Evolutionary conservation across 1,140 invertebrate genomes (phyloP).

Genomic region (Artemia franciscana): DNA sequence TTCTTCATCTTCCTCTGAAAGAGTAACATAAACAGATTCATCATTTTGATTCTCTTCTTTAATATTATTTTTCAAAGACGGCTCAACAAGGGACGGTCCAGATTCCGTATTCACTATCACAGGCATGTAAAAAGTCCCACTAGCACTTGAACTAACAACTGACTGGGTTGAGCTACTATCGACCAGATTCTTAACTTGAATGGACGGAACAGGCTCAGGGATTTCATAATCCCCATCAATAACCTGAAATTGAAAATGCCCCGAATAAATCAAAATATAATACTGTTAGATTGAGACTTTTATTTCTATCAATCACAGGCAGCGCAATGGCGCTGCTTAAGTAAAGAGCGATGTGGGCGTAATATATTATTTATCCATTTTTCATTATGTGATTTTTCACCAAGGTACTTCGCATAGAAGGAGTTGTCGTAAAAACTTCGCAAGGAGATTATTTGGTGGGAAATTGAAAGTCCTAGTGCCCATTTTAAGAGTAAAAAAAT

Average conservation of each 20-base stretch:
- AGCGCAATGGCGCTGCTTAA: too few relatives aligned
- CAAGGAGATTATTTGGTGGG: too few relatives aligned
- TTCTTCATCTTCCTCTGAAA: not conserved
- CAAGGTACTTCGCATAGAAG: too few relatives aligned
- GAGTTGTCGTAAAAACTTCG: too few relatives aligned
- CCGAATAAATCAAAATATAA: too few relatives aligned
- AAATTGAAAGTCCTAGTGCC: too few relatives aligned
- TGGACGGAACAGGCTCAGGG: not conserved
- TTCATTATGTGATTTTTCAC: too few relatives aligned
- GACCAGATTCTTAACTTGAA: not conserved
- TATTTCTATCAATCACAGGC: too few relatives aligned
- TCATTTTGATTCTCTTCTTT: not conserved
- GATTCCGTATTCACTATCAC: not conserved
- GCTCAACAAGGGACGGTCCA: not conserved
- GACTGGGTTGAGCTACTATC: not conserved
- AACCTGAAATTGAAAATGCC: not conserved
- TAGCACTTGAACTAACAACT: not conserved
- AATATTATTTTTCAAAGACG: not conserved
- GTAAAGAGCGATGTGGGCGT: too few relatives aligned
- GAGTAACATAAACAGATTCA: not conserved
- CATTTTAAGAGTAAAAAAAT: too few relatives aligned
- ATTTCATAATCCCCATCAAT: not conserved
- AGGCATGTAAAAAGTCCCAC: not conserved
- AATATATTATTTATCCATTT: too few relatives aligned
- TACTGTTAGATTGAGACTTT: too few relatives aligned